Base-by-base conservation (phyloP, 1,140 invertebrate genomes). In the Chlorops oryzae region DNA sequence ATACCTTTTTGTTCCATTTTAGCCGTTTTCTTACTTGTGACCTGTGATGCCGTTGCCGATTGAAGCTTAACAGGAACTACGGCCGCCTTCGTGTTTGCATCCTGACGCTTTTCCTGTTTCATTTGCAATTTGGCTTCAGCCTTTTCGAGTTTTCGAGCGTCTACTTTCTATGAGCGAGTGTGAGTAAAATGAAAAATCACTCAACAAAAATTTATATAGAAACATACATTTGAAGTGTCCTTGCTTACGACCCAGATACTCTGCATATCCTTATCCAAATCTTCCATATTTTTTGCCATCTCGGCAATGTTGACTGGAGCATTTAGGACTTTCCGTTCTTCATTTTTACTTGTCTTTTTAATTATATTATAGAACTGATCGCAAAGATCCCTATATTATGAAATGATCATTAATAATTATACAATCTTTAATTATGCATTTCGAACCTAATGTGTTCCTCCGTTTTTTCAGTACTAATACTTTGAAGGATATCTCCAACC, bases 101-200 rank as follows among this genome's bases (percentile, higher is more conserved):
- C 81, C 35, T 80, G 81, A 46, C 92, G 79, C 73, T 90, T 96
- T 55, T 92, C 92, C 67, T 88, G 84, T 65, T 98, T 97, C 57
- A 93, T 88, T 72, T 92, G 90, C 37, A 96, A 73, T 72, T 95
- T 96, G 2, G 89, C 90, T 75, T 98, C 89, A 7, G 95, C 96
- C 72, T 98, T 98, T 73, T 94, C 92, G 57, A 98, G 76, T 75
- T 98, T 98, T 68, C 88, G 95, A 5, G 87, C 83, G 77, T 98
- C 90, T 25, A 98, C 95, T 86, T 90, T 90, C 90, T 96, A n/a
- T n/a, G n/a, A n/a, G n/a, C n/a, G n/a, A n/a, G 13, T 10, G 47
- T 32, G 22, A 32, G n/a, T 22, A 10, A 50, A 35, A 24, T 24
- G 9, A 21, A n/a, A 46, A 56, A 50, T 15, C 13, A 50, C 13